Conservation (phyloP, 2,113 vertebrate species). For the Anser cygnoides region DNA sequence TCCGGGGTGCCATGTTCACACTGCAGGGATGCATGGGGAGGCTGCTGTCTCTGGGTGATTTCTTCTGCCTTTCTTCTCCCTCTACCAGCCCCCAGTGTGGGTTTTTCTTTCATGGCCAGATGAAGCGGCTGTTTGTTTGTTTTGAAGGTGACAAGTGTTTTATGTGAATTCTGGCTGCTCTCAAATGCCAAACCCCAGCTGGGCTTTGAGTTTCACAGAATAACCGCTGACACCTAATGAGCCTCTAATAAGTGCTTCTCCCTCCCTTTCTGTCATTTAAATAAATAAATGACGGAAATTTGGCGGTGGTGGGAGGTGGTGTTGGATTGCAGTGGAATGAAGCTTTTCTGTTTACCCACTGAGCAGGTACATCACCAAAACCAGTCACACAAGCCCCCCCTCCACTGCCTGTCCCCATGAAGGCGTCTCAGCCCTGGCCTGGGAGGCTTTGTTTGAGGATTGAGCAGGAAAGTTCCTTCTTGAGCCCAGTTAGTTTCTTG, state of each 20-base stretch:
- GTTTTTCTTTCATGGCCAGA: slow-evolving; percentile 58
- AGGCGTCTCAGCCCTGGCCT: not conserved
- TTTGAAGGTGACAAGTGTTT: slow-evolving; percentile 60
- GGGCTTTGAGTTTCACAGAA: slow-evolving; percentile 69
- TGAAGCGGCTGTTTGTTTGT: slow-evolving; percentile 29
- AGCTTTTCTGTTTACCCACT: slow-evolving; percentile 47
- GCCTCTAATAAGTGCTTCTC: slow-evolving; percentile 68
- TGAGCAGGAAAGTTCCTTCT: not conserved
- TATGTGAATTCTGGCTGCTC: slow-evolving; percentile 59
- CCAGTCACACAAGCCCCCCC: not conserved
- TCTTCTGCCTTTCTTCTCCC: slow-evolving; percentile 8
- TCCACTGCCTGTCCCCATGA: not conserved
- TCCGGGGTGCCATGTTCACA: not conserved
- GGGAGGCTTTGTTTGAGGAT: not conserved
- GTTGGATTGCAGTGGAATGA: not conserved
- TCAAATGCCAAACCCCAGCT: slow-evolving; percentile 69
- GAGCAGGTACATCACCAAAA: not conserved
- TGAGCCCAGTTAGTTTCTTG: not conserved
- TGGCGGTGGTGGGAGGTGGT: slow-evolving; percentile 18
- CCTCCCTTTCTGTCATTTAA: slow-evolving; percentile 36
- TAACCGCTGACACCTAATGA: slow-evolving; percentile 69
- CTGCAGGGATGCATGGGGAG: not conserved
- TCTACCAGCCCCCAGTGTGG: not conserved
- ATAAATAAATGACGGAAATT: slow-evolving; percentile 60
- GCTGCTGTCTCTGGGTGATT: not conserved